Evolutionary conservation across 2,797 vertebrate genomes (phyloP), one percentile per base, ranked within the genome.

Genomic region (Antennarius maculatus): DNA sequence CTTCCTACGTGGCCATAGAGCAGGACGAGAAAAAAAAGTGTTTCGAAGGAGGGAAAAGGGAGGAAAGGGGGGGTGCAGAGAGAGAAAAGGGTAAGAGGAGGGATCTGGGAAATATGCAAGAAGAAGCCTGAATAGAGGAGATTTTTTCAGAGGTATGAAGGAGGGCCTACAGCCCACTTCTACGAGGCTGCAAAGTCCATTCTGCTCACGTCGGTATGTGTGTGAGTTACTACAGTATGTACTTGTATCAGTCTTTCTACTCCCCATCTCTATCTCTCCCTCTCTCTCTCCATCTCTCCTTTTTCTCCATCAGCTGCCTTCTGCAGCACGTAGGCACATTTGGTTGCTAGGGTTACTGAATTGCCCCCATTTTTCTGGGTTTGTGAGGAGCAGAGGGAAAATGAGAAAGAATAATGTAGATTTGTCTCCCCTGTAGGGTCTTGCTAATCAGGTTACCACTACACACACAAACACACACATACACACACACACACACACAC

Each of bases 291-390:
- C 45, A 15, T 55, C 56, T 59, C 75, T 65, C 70, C 67, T 61
- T 59, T 75, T 66, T 76, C 74, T 83, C 82, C 81, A 86, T 90
- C 86, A 85, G 77, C 84, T 82, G 81, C 84, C 75, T 82, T 76
- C 77, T 66, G 68, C 73, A 54, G 77, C 82, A 82, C 84, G 77
- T 79, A 89, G 89, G 82, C 90, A 87, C 76, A 86, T 50, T 79
- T 81, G 86, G 89, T 91, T 92, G 91, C 90, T 84, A 90, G 80
- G 91, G 90, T 88, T 86, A 93, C 91, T 58, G 75, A 83, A 89
- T 90, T 90, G 84, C 86, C 90, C 90, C 90, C 81, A 90, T 91
- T 92, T 91, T 91, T 90, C 82, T 80, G 81, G 81, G 87, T 90
- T 88, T 90, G 88, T 72, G 77, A 81, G 79, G 83, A 85, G 83